phyloP scores from a whole-genome alignment of 2,797 vertebrate genomes.

The Pteropus rufus region DNA sequence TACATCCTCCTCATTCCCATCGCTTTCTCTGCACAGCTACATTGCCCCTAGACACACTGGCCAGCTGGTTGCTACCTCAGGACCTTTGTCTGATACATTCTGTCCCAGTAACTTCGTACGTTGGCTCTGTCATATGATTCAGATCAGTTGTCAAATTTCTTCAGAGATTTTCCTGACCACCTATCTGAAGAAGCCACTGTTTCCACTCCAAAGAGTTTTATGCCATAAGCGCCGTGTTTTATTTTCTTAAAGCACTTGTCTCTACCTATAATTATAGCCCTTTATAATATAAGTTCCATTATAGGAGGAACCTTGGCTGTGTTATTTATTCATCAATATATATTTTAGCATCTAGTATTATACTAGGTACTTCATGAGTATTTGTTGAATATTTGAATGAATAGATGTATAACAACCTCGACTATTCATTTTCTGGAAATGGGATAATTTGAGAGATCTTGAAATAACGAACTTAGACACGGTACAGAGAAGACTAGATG shows the following conservation, averaged over 20 bases:
- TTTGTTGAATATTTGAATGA: background rate
- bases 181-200: background rate
- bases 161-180: background rate
- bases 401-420: background rate
- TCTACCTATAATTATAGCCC: background rate
- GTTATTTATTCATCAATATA: background rate
- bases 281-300: background rate
- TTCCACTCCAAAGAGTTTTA: background rate
- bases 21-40: background rate
- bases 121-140: background rate
- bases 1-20: accelerated
- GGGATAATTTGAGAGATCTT: background rate
- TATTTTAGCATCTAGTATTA: background rate
- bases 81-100: background rate
- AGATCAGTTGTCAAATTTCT: background rate
- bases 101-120: background rate
- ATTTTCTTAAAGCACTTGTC: background rate
- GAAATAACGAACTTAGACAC: background rate
- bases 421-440: background rate
- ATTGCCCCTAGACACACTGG: background rate
- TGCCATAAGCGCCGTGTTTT: background rate
- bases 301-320: background rate
- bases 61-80: background rate
- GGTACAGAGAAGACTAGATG: background rate
- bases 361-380: background rate